These are phyloP conservation scores for Lycophotia porphyrea DNA, from an alignment of 2,888 invertebrate species.

Conservation along the genomic window DNA sequence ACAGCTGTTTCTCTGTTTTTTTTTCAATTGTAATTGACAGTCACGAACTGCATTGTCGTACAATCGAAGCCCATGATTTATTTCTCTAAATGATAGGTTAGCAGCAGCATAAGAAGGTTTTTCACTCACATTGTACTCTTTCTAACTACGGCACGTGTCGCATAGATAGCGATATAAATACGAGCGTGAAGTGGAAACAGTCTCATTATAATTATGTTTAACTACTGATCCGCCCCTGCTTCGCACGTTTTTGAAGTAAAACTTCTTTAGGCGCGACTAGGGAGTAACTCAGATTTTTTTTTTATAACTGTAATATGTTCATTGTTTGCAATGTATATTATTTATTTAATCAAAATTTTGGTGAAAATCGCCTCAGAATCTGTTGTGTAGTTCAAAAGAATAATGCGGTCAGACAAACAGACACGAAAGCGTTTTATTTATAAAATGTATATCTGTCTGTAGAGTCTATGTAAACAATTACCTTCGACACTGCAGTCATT, in stretches of 20 bases:
- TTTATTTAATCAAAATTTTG: background rate
- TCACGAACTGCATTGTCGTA: background rate
- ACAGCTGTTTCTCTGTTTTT: background rate
- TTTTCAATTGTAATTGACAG: background rate
- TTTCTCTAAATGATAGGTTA: background rate
- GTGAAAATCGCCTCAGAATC: background rate
- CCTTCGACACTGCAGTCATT: conserved; percentile 10
- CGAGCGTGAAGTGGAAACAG: background rate
- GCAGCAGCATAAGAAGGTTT: background rate
- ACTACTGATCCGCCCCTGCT: background rate
- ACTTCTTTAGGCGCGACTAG: too few relatives aligned
- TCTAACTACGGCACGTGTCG: conserved; percentile 15
- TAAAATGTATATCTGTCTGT: background rate
- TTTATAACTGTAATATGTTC: too few relatives aligned
- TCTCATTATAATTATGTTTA: background rate
- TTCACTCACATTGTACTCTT: background rate
- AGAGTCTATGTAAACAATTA: conserved; percentile 31
- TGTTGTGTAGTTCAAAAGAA: background rate
- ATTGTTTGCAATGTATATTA: background rate
- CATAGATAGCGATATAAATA: conserved; percentile 4
- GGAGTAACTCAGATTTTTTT: too few relatives aligned
- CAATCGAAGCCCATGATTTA: too few relatives aligned
- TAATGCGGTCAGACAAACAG: background rate
- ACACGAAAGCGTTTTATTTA: background rate
- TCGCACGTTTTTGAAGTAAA: too few relatives aligned